Percentiles rank a stretch among this genome's conserved stretches.
phyloP scores from a whole-genome alignment of 2,113 vertebrate genomes.

The Calidris pugnax region DNA sequence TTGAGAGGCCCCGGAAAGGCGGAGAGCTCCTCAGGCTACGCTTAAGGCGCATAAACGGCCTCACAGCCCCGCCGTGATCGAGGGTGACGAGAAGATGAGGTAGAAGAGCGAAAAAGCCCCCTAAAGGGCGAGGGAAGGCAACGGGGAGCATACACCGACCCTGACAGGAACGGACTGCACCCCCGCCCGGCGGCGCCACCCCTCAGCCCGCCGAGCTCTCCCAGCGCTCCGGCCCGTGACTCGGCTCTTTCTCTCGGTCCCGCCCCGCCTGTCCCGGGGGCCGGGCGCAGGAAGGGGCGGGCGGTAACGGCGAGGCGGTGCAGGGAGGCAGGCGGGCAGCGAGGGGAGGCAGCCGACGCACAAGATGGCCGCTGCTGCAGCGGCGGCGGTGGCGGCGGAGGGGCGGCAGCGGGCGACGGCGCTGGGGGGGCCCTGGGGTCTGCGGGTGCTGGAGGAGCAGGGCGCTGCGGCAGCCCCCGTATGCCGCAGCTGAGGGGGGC shows the following conservation, averaged over 20 bases:
- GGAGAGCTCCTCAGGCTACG: not conserved
- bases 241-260: not conserved
- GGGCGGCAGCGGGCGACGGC: constrained; percentile 50
- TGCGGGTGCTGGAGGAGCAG: constrained; percentile 20
- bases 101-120: rapidly evolving
- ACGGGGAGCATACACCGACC: rapidly evolving
- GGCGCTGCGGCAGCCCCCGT: constrained; percentile 21
- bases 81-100: rapidly evolving
- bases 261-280: not conserved
- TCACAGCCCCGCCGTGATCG: rapidly evolving
- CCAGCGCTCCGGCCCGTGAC: rapidly evolving
- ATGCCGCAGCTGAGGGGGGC: constrained; percentile 74
- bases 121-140: rapidly evolving
- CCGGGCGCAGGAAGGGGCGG: constrained; percentile 30
- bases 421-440: constrained; percentile 18
- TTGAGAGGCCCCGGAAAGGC: too few relatives aligned
- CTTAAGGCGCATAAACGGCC: rapidly evolving
- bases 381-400: constrained; percentile 24
- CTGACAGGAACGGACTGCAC: rapidly evolving
- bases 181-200: rapidly evolving
- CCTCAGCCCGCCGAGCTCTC: rapidly evolving
- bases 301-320: not conserved
- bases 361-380: constrained; percentile 82
- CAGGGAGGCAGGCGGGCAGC: not conserved
- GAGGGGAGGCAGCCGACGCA: constrained; percentile 50